Base-by-base conservation (phyloP, 2,113 vertebrate species). In the Phodopus roborovskii region DNA sequence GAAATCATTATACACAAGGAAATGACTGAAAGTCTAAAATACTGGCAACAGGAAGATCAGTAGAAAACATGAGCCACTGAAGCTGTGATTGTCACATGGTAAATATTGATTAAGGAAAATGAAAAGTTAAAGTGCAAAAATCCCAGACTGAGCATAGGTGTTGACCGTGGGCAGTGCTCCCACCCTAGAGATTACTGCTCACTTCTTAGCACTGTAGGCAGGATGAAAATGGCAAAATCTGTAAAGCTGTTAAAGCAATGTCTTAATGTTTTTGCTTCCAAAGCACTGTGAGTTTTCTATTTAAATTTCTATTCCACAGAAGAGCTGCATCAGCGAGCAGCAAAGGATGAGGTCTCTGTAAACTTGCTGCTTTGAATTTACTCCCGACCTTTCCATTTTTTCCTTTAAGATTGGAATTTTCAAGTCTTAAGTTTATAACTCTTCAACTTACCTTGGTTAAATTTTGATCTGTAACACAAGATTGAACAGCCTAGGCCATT, bases 81-180 rank as follows among this genome's bases (percentile, higher is more conserved):
- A 96, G 53, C 68, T 97, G 97, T 97, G 87, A 73, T 4, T 85
- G 83, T 96, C 86, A 95, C 64, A 90, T 95, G 92, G 93, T 96
- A 30, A 97, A 56, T 68, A 68, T 36, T 94, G 96, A 97, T 93
- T 94, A 97, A 97, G 88, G 28, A 28, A 97, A 70, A 97, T 66
- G 95, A 86, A 98, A 97, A 97, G 28, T 91, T 50, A 93, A 98
- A 97, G 71, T 94, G 86, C 24, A 92, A 97, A 98, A 97, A 96
- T 79, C 75, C 86, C 81, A 39, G 56, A 39, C 92, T 81, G 48
- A 88, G 74, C 97, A 60, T 88, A 96, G 95, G 62, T 92, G 56
- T 87, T 97, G 93, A 71, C 83, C 97, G 92, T 88, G 92, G 93
- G 96, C 77, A 39, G 0, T 78, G 64, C 74, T 95, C 90, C 39